Base-by-base conservation (phyloP, 2,113 vertebrate genomes). In the Mesocricetus auratus region DNA sequence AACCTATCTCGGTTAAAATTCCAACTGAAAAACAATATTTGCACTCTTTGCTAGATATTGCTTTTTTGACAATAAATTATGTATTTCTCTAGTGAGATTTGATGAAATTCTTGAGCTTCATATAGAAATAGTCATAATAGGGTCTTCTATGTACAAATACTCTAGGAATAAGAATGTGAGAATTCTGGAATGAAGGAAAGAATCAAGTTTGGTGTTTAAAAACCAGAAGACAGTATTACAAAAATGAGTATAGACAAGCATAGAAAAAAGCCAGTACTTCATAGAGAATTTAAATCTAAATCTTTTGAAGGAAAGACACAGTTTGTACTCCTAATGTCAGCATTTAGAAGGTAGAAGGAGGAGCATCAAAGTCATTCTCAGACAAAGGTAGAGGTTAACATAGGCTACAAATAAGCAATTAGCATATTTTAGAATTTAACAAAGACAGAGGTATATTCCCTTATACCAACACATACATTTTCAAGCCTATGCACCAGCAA, bases 11-110 rank as follows among this genome's bases (percentile, higher is more conserved):
- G 89, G 74, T 26, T 62, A 89, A 96, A 86, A 78, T 83, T 86
- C 26, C 3, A 42, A 5, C n/a, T 81, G 11, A 45, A 85, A 85
- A 64, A 64, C 0, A 90, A 89, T 69, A 68, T 74, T 86, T 88
- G 7, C 26, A 50, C 82, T 26, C 82, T 89, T 85, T 88, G 88
- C 29, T 66, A 71, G 21, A 73, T 66, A 3, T 71, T 79, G 11
- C 12, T 96, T 87, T 21, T 45, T 13, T 92, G 11, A 71, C 15
- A 15, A 47, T 58, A 87, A 69, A 94, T 95, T 78, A 75, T 26
- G 1, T 42, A 81, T 36, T 69, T n/a, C 17, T 58, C 69, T 58
- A 85, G 3, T 92, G 64, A 74, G 33, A 73, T 74, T 74, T 73
- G 68, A 47, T 74, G 50, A 58, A 73, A 89, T 42, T 74, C 31